A percentile compares a stretch with the other conserved stretches of the same genome.
Conservation (phyloP, 2,888 invertebrate species). For the Tipula vernalis region DNA sequence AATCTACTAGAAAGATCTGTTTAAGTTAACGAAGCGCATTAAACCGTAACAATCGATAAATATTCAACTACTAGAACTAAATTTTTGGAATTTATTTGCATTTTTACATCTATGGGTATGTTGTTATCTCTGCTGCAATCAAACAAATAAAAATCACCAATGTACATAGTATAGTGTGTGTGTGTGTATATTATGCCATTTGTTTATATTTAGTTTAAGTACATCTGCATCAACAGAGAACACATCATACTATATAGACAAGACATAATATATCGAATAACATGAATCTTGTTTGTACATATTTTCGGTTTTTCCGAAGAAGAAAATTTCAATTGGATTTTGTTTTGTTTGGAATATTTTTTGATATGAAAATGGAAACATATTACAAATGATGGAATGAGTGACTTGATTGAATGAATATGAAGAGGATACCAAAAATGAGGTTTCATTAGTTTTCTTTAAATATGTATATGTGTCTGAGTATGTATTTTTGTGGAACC, state of each 20-base stretch:
- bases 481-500: background rate
- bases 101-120: background rate
- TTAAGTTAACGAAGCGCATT: background rate
- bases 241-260: background rate
- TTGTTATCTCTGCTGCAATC: background rate
- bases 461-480: background rate
- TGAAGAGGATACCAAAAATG: background rate
- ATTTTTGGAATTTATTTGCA: background rate
- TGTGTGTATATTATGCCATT: background rate
- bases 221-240: background rate
- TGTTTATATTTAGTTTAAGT: background rate
- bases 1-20: background rate
- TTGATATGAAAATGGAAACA: background rate
- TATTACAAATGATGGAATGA: background rate
- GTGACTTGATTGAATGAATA: background rate
- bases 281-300: background rate
- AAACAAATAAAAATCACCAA: background rate
- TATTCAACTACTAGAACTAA: background rate
- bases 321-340: background rate
- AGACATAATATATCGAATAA: background rate
- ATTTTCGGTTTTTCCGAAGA: background rate
- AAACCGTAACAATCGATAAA: background rate
- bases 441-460: background rate
- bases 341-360: background rate
- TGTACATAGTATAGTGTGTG: background rate